phyloP scores from a whole-genome alignment of 1,140 invertebrate species.

The Bombus haemorrhoidalis region DNA sequence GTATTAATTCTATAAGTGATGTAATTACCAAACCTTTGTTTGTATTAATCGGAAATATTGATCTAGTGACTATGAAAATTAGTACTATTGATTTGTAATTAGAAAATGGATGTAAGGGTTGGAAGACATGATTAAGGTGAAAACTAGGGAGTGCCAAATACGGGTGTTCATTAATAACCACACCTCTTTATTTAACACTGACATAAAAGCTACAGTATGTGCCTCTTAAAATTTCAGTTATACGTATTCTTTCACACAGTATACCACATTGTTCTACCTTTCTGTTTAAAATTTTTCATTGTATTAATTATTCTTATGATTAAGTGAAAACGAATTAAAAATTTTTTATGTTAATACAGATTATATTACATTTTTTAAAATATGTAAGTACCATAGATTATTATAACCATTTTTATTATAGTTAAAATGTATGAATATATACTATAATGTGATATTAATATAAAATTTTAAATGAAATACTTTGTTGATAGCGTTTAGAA shows the following conservation, averaged over 20 bases:
- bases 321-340: constrained; percentile 17
- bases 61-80: constrained; percentile 27
- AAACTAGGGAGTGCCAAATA: constrained; percentile 66
- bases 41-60: constrained; percentile 25
- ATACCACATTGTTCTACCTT: background rate
- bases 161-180: constrained; percentile 65
- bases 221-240: constrained; percentile 47
- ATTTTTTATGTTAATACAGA: background rate
- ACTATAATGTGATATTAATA: constrained; percentile 25
- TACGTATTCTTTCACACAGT: constrained; percentile 16
- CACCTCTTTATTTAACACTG: constrained; percentile 51
- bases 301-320: constrained; percentile 27
- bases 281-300: background rate
- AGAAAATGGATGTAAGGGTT: constrained; percentile 10
- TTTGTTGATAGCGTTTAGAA: background rate
- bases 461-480: background rate
- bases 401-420: background rate
- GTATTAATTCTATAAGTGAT: constrained; percentile 50
- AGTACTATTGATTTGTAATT: constrained; percentile 59
- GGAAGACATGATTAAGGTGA: constrained; percentile 29
- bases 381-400: constrained; percentile 28
- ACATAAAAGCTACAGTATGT: constrained; percentile 10
- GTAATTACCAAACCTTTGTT: constrained; percentile 43
- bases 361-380: constrained; percentile 1
- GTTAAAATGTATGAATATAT: background rate